Evolutionary conservation across 2,113 vertebrate genomes (phyloP).

Genomic region (Aldabrachelys gigantea): DNA sequence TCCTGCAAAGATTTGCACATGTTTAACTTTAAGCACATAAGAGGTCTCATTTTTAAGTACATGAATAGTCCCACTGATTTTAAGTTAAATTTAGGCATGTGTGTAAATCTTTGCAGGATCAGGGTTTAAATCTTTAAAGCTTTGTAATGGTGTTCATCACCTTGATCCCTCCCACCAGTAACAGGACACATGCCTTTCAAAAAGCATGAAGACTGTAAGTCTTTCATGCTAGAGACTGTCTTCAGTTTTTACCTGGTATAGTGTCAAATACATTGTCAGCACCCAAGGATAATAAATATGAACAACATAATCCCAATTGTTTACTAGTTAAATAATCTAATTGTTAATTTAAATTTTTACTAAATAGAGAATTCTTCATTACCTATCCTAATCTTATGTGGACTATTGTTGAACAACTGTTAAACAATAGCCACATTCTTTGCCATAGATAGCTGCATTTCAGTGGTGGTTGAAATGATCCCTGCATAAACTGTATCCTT

Average conservation of each 20-base stretch:
- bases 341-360: slow-evolving; percentile 46
- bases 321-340: slow-evolving; percentile 42
- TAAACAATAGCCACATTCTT: slow-evolving; percentile 1
- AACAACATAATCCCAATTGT: slow-evolving; percentile 19
- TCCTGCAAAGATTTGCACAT: background rate
- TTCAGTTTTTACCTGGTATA: background rate
- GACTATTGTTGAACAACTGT: background rate
- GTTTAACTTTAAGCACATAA: background rate
- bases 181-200: background rate
- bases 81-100: background rate
- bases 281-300: background rate
- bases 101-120: background rate
- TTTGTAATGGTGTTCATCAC: background rate
- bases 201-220: background rate
- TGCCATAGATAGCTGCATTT: background rate
- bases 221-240: background rate
- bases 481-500: background rate
- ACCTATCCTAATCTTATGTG: slow-evolving; percentile 34
- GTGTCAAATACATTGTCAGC: background rate
- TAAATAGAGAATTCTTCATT: slow-evolving; percentile 21
- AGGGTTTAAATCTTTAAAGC: background rate
- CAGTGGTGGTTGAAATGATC: background rate
- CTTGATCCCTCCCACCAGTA: background rate
- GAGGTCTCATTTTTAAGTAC: background rate
- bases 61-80: background rate